A percentile compares a stretch with the other conserved stretches of the same genome.
Evolutionary conservation across 2,113 vertebrate species (phyloP).

Genomic region (Malurus melanocephalus): DNA sequence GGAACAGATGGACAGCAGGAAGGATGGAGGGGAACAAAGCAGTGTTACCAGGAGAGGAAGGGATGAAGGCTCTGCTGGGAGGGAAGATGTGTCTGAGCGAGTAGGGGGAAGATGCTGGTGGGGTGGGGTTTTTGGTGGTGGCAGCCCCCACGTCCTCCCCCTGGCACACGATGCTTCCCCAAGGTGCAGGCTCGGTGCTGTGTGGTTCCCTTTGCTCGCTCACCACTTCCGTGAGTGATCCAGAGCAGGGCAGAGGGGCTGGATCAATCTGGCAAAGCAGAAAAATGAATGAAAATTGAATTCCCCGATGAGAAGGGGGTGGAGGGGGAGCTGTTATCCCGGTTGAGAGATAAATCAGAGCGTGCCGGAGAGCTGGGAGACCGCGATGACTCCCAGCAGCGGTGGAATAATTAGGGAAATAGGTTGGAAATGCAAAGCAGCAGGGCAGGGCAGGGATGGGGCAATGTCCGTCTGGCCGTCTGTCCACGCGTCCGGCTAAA

Average conservation of each 20-base stretch:
- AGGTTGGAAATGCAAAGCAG: conserved; percentile 62
- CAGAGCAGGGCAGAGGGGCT: conserved; percentile 64
- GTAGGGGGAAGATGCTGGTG: conserved; percentile 18
- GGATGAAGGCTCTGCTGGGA: background rate
- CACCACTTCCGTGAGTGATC: conserved; percentile 50
- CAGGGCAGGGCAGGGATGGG: background rate
- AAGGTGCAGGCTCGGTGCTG: background rate
- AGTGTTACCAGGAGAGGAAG: background rate
- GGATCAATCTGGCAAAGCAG: conserved; percentile 71
- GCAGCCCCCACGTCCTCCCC: background rate
- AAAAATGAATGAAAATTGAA: conserved; percentile 83
- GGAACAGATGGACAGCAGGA: background rate
- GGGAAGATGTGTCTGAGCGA: background rate
- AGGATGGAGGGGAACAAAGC: background rate
- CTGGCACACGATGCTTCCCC: background rate
- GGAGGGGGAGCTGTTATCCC: conserved; percentile 60
- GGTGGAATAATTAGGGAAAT: conserved; percentile 69
- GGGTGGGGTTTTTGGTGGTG: background rate
- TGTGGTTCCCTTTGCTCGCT: background rate
- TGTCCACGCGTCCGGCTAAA: background rate
- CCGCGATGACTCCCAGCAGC: conserved; percentile 42
- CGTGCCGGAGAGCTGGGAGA: conserved; percentile 15
- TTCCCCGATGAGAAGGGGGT: conserved; percentile 61
- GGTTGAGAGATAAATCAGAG: conserved; percentile 77
- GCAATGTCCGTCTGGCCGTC: background rate